phyloP scores from a whole-genome alignment of 2,797 vertebrate genomes.

The Scarus forsteni region DNA sequence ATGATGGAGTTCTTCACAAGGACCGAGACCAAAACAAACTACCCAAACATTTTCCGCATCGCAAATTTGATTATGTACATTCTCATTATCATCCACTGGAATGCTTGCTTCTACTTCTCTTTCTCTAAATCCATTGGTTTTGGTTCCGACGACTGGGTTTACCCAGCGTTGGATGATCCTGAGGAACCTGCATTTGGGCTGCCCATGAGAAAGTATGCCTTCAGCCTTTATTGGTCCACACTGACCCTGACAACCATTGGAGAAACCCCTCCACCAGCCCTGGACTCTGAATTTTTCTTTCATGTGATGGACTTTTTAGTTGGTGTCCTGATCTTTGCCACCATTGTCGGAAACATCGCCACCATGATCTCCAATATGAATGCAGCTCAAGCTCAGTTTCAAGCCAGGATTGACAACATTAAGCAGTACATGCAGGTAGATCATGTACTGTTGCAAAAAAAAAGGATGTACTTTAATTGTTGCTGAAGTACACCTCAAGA shows the following conservation, averaged over 20 bases:
- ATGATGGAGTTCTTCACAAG: constrained; percentile 96
- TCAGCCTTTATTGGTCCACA: constrained; percentile 98
- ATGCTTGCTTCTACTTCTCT: constrained; percentile 94
- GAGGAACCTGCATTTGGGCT: constrained; percentile 88
- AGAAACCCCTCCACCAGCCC: constrained; percentile 94
- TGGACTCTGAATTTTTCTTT: constrained; percentile 95
- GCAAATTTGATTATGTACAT: constrained; percentile 98
- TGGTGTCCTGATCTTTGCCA: constrained; percentile 97
- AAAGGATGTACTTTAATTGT: background rate
- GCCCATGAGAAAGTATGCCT: constrained; percentile 93
- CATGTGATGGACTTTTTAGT: constrained; percentile 95
- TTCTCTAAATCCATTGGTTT: constrained; percentile 97
- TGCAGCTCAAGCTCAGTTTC: constrained; percentile 95
- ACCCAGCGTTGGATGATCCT: constrained; percentile 88
- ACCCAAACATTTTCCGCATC: constrained; percentile 97
- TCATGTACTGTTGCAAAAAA: background rate
- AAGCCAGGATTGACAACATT: constrained; percentile 94
- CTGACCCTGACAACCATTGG: constrained; percentile 96
- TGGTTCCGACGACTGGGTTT: constrained; percentile 96
- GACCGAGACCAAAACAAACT: constrained; percentile 97
- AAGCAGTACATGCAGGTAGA: constrained; percentile 96
- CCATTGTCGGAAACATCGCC: constrained; percentile 97
- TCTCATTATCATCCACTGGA: constrained; percentile 98
- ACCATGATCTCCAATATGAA: constrained; percentile 99
- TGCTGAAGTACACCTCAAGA: too few relatives aligned